Evolutionary conservation across 2,797 vertebrate genomes (phyloP), one percentile per base, ranked within the genome.

Genomic region (Borostomias antarcticus): DNA sequence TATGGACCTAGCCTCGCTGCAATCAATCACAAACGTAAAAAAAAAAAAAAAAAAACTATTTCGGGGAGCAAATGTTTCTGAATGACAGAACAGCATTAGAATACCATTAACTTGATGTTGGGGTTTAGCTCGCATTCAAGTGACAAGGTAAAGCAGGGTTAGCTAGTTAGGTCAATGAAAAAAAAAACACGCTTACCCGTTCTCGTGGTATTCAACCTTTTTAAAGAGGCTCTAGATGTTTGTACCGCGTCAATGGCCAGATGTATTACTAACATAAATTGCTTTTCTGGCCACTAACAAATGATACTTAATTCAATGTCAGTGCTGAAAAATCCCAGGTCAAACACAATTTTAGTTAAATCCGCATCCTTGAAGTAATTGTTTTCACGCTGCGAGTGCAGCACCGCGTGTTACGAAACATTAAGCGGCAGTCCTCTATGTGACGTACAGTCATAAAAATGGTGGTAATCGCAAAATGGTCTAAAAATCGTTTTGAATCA

Each of bases 321-420:
- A 75, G 72, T 62, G 79, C 75, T 84, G 72, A 64, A 78, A 78
- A 78, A 79, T 83, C 79, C 88, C 78, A 89, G 85, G 83, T 86
- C 81, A 73, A 75, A 13, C 68, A 32, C 73, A 69, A 51, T 82
- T 57, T 78, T 62, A 71, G 74, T 88, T 89, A 86, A 81, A 86
- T 91, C 89, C 89, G 91, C 88, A 90, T 91, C 89, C 78, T 86
- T 62, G 72, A 50, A 72, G 64, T 56, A 66, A 52, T 19, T 4
- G 15, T 40, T 66, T 68, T 61, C 80, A 78, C 77, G 79, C 80
- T 84, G 84, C 82, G 73, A 71, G 70, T 76, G 82, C 79, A 84
- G 85, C 84, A 66, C 74, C 51, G 76, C 74, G 59, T 72, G 83
- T 88, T 86, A 88, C 69, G 75, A 87, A 84, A 90, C 74, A 78